Percentiles rank a stretch among this genome's conserved stretches.
Conservation (phyloP, 2,113 vertebrate genomes). For the Oreochromis niloticus region DNA sequence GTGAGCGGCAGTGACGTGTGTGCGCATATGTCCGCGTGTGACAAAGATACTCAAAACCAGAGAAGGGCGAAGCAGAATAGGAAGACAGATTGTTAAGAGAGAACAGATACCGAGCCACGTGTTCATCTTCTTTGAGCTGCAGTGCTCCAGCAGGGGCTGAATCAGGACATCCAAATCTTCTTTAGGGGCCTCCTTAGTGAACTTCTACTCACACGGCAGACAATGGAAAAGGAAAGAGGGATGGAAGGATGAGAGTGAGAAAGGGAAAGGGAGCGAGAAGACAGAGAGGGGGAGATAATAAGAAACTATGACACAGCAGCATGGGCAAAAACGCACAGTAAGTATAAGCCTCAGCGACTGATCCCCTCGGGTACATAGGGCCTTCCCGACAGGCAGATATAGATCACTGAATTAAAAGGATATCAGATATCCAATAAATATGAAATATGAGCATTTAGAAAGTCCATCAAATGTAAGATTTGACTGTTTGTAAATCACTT, state of each 20-base stretch:
- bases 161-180: constrained; percentile 86
- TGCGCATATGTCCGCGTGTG: background rate
- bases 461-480: background rate
- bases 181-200: constrained; percentile 86
- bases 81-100: background rate
- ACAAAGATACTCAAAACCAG: background rate
- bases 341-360: background rate
- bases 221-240: background rate
- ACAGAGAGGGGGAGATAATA: constrained; percentile 9
- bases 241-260: background rate
- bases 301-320: constrained; percentile 42
- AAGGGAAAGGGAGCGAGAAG: background rate
- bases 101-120: constrained; percentile 85
- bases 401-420: constrained; percentile 3
- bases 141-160: constrained; percentile 89
- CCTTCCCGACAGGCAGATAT: background rate
- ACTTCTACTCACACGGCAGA: constrained; percentile 71
- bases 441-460: background rate
- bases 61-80: background rate
- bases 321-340: constrained; percentile 3
- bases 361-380: constrained; percentile 1
- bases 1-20: constrained; percentile 6
- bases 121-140: constrained; percentile 94
- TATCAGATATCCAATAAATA: background rate
- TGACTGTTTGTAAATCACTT: background rate